Percentiles rank a stretch among this genome's conserved stretches.
These are phyloP conservation scores for Equus quagga DNA, from an alignment of 2,113 vertebrate species.

Conservation along the genomic window DNA sequence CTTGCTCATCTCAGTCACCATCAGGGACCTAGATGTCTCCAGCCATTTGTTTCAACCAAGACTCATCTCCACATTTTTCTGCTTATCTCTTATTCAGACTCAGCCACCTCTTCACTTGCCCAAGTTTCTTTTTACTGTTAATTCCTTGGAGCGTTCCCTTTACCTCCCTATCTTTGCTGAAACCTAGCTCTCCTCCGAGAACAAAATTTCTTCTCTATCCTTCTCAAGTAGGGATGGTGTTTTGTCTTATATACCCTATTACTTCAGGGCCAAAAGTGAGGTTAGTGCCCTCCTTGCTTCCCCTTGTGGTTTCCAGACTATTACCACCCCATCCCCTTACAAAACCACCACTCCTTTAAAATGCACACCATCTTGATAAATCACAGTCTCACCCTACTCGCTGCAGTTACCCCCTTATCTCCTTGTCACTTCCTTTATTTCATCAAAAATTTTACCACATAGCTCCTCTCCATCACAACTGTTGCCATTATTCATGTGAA, in stretches of 20 bases:
- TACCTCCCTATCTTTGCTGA: background rate
- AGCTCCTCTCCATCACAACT: slow-evolving; percentile 13
- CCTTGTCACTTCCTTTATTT: slow-evolving; percentile 62
- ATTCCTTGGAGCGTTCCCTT: background rate
- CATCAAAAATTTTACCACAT: slow-evolving; percentile 30
- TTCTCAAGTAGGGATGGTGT: background rate
- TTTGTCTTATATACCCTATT: background rate
- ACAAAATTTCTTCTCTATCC: background rate
- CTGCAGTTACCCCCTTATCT: background rate
- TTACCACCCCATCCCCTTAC: background rate
- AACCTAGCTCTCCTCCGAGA: background rate
- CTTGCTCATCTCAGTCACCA: background rate
- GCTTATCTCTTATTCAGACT: background rate
- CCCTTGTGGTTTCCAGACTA: slow-evolving; percentile 62
- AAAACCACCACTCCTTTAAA: slow-evolving; percentile 49
- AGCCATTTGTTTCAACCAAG: background rate
- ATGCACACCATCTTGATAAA: slow-evolving; percentile 56
- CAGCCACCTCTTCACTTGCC: background rate
- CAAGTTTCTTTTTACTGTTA: background rate
- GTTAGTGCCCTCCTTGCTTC: slow-evolving; percentile 22
- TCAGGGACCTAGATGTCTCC: background rate
- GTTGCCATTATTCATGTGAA: slow-evolving; percentile 48
- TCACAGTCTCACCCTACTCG: background rate
- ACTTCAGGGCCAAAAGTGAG: slow-evolving; percentile 47
- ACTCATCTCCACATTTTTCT: background rate